Evolutionary conservation across 2,888 invertebrate species (phyloP), one percentile per base, ranked within the genome.

Genomic region (Noctua janthe): DNA sequence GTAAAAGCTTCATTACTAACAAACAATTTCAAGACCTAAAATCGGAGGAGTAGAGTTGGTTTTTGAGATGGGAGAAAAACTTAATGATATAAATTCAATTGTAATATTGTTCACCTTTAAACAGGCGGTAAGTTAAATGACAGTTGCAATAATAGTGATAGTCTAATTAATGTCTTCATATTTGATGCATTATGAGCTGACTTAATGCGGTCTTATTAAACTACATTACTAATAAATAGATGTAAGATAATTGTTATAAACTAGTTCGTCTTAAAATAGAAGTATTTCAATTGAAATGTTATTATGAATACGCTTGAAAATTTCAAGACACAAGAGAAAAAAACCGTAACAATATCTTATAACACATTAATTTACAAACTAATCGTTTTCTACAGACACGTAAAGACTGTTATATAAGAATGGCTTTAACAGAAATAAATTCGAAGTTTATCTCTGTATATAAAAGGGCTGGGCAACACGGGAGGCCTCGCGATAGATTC

Each of bases 401-500:
- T 56, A 62, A 71, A 62, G 20, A 47, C 23, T 0, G 3, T 23
- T 3, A 75, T 76, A 81, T 71, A 81, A 87, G 80, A 87, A 85
- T 69, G 43, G 54, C 64, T 83, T 67, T 17, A 78, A 78, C 51
- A 76, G 71, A 71, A 72, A 87, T 86, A 83, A 73, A 82, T 76
- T 75, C 62, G 11, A 77, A 59, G 35, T 81, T 47, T 76, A 85
- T 74, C 13, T 77, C 59, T 69, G 15, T 80, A 70, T 78, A 85
- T 83, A 88, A 82, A 87, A 84, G 78, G 83, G 29, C 73, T 49
- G 47, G 76, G 87, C 90, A 91, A 89, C 91, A 92, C 93, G 89
- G 91, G 89, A 92, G 91, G 91, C 91, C 90, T 91, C 89, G 67
- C 79, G 72, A 71, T 92, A 93, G 91, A 93, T 93, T 92, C 92